Conservation (phyloP, 1,140 invertebrate species). For the Meloidogyne hapla region DNA sequence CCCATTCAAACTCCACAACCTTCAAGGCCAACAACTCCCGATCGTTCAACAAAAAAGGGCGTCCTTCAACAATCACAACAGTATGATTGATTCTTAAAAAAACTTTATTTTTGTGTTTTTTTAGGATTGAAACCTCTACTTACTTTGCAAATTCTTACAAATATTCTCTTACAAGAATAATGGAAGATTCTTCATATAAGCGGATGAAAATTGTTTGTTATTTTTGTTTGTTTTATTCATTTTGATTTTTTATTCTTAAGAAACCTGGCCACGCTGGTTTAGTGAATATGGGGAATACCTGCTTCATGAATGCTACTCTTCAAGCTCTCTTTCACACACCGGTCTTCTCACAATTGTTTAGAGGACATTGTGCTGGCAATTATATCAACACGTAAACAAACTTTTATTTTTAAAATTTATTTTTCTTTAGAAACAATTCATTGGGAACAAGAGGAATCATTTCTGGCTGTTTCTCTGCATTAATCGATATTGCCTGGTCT, state of each 20-base stretch:
- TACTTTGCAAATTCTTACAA: slow-evolving; percentile 7
- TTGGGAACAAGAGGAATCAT: slow-evolving; percentile 39
- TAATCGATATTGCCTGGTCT: slow-evolving; percentile 31
- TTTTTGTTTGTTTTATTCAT: too few relatives aligned
- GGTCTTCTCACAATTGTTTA: slow-evolving; percentile 26
- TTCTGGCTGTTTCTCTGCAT: slow-evolving; percentile 35
- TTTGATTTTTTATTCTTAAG: slow-evolving; percentile 4
- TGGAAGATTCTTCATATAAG: neutral
- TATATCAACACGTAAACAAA: slow-evolving; percentile 30
- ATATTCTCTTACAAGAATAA: neutral
- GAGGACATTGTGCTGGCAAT: neutral
- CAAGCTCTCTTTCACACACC: slow-evolving; percentile 75
- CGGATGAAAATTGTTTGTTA: slow-evolving; percentile 6
- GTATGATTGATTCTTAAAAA: neutral
- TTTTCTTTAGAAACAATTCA: slow-evolving; percentile 16
- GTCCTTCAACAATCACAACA: slow-evolving; percentile 1
- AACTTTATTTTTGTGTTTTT: slow-evolving; percentile 12
- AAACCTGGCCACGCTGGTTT: slow-evolving; percentile 70
- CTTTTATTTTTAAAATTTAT: neutral
- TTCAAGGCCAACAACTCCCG: slow-evolving; percentile 20
- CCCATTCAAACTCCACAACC: neutral
- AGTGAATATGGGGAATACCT: slow-evolving; percentile 89
- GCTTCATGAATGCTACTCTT: slow-evolving; percentile 96
- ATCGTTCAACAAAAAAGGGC: slow-evolving; percentile 19
- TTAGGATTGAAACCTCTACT: neutral